phyloP scores from a whole-genome alignment of 2,888 invertebrate genomes.

The Dryococelus australis region DNA sequence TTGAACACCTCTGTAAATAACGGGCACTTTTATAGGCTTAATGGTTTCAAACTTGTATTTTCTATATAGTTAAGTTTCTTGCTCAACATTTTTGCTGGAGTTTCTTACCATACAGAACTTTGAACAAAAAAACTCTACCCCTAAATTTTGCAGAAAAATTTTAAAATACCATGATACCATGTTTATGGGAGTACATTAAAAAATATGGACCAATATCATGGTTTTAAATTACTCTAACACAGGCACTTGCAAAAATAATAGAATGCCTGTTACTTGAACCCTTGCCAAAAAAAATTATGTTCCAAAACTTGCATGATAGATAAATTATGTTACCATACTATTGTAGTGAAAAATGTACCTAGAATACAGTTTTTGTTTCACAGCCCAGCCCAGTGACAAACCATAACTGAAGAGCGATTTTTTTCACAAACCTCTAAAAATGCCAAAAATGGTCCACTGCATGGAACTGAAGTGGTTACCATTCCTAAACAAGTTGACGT shows the following conservation, averaged over 20 bases:
- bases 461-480: conserved; percentile 11
- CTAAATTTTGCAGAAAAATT: conserved; percentile 17
- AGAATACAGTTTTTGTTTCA: neutral
- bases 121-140: neutral
- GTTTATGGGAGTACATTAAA: neutral
- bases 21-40: neutral
- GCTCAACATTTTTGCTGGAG: neutral
- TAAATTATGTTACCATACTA: neutral
- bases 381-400: conserved; percentile 7
- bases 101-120: neutral
- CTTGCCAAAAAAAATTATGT: neutral
- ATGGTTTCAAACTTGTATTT: neutral
- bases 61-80: neutral
- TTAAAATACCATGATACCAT: conserved; percentile 8
- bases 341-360: neutral
- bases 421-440: neutral
- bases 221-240: neutral
- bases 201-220: neutral
- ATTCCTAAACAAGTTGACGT: neutral
- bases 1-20: neutral
- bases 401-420: conserved; percentile 20
- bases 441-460: neutral
- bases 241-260: neutral
- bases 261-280: neutral
- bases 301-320: neutral